Percentiles rank a stretch among this genome's conserved stretches.
phyloP scores from a whole-genome alignment of 2,888 invertebrate species.

The Carcina quercana region DNA sequence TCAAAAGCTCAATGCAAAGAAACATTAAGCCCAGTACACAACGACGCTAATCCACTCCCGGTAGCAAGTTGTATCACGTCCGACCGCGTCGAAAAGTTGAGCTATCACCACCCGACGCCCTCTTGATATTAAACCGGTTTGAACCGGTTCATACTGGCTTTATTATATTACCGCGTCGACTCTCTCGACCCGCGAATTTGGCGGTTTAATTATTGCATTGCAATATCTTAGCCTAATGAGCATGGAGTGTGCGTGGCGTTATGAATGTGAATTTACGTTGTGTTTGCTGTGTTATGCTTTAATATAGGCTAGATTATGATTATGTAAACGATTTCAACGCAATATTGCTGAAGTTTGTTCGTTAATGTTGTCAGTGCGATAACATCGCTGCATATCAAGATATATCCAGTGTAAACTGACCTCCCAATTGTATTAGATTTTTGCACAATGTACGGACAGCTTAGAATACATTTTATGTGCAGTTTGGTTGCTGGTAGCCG shows the following conservation, averaged over 20 bases:
- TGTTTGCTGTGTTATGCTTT: too few species aligned
- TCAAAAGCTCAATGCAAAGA: slow-evolving; percentile 36
- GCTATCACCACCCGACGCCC: slow-evolving; percentile 25
- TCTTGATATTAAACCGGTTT: slow-evolving; percentile 66
- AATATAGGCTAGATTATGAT: too few species aligned
- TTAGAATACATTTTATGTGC: too few species aligned
- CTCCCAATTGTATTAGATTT: too few species aligned
- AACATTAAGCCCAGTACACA: slow-evolving; percentile 51
- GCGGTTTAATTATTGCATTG: slow-evolving; percentile 43
- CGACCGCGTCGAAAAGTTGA: slow-evolving; percentile 29
- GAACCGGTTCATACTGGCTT: slow-evolving; percentile 65
- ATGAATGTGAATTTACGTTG: slow-evolving; percentile 2
- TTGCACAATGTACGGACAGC: too few species aligned
- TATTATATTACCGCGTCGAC: slow-evolving; percentile 67
- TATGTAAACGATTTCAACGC: too few species aligned
- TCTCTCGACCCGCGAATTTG: slow-evolving; percentile 39
- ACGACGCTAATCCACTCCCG: slow-evolving; percentile 42
- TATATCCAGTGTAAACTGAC: too few species aligned
- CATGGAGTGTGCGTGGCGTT: slow-evolving; percentile 2
- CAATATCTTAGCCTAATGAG: slow-evolving; percentile 6
- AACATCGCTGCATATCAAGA: too few species aligned
- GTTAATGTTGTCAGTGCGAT: too few species aligned
- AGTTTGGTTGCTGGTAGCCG: too few species aligned
- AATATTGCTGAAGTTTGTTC: too few species aligned
- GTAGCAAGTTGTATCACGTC: slow-evolving; percentile 56